Evolutionary conservation across 2,888 invertebrate genomes (phyloP).

Genomic region (Macrophya annulata): DNA sequence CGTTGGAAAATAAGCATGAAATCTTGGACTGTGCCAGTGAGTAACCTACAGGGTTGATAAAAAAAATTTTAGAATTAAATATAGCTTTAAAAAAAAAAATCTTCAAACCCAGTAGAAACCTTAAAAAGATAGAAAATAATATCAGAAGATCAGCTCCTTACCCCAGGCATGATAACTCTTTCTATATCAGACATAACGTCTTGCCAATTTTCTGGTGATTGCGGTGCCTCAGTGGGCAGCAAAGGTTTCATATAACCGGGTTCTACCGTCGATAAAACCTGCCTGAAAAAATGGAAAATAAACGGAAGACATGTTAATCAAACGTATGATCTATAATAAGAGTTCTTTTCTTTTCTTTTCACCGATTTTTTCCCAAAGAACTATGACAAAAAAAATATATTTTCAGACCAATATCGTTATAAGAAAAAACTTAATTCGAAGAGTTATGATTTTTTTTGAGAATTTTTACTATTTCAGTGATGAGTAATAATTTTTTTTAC

Average conservation of each 20-base stretch:
- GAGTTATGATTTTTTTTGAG: too few relatives aligned
- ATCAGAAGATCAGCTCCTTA: conserved; percentile 77
- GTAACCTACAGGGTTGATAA: conserved; percentile 83
- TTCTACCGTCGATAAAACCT: conserved; percentile 92
- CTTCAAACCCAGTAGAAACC: too few relatives aligned
- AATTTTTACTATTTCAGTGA: too few relatives aligned
- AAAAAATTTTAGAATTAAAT: not conserved
- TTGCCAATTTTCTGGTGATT: conserved; percentile 91
- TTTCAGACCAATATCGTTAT: too few relatives aligned
- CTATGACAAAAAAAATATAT: too few relatives aligned
- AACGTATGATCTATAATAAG: too few relatives aligned
- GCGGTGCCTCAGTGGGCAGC: conserved; percentile 92
- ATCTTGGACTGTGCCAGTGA: conserved; percentile 97
- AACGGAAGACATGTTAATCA: not conserved
- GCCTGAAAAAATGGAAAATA: conserved; percentile 78
- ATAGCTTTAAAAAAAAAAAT: not conserved
- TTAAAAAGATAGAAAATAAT: not conserved
- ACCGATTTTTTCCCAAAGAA: too few relatives aligned
- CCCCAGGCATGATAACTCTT: conserved; percentile 94
- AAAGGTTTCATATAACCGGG: conserved; percentile 94
- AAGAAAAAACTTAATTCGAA: too few relatives aligned
- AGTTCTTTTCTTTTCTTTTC: too few relatives aligned
- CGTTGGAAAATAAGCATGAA: conserved; percentile 97
- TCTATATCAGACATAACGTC: conserved; percentile 94
- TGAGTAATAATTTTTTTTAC: too few relatives aligned